Percentiles rank a stretch among this genome's conserved stretches.
These are phyloP conservation scores for Lepus americanus DNA, from an alignment of 2,113 vertebrate species.

Conservation along the genomic window DNA sequence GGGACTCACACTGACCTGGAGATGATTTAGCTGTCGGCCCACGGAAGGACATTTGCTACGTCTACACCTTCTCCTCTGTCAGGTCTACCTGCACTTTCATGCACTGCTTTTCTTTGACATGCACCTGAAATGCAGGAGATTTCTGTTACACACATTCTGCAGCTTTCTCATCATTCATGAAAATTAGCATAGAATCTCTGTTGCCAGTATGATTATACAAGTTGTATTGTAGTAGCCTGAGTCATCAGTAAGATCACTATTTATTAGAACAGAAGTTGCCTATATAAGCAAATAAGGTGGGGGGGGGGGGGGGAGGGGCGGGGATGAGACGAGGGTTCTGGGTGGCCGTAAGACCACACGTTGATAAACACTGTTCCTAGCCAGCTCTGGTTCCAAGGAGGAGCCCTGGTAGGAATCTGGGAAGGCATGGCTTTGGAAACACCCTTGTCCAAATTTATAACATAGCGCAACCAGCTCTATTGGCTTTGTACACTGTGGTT, in stretches of 20 bases:
- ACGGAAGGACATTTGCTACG: background rate
- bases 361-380: background rate
- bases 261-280: background rate
- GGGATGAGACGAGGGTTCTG: background rate
- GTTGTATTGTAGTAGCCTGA: rapidly evolving
- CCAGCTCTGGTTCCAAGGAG: background rate
- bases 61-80: background rate
- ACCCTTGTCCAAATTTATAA: background rate
- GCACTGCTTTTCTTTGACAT: background rate
- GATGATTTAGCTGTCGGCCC: background rate
- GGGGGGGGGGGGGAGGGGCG: too few species aligned
- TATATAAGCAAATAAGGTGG: background rate
- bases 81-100: background rate
- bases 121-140: background rate
- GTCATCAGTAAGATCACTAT: background rate
- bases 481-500: background rate
- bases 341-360: rapidly evolving
- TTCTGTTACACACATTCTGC: background rate
- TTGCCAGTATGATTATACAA: background rate
- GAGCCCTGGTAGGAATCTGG: background rate
- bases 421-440: background rate
- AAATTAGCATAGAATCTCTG: background rate
- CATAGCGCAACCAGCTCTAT: too few species aligned
- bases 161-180: background rate
- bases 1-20: background rate